phyloP scores from a whole-genome alignment of 2,797 vertebrate species.

The Mus minutoides region DNA sequence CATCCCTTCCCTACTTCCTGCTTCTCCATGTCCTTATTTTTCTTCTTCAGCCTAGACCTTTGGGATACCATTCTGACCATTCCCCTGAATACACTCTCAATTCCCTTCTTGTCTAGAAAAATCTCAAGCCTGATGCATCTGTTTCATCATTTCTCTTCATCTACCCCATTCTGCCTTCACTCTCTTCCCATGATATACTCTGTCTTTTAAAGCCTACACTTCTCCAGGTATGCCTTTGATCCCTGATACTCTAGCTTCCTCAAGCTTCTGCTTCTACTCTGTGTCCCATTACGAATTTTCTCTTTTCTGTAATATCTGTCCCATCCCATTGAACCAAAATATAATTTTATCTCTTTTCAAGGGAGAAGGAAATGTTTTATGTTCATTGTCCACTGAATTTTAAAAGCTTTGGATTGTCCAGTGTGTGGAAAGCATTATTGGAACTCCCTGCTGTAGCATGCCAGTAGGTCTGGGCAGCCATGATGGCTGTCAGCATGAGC shows the following conservation, averaged over 20 bases:
- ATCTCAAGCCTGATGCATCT: not conserved
- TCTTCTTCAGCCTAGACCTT: not conserved
- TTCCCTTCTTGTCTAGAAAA: constrained; percentile 20
- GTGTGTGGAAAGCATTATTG: not conserved
- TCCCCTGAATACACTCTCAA: not conserved
- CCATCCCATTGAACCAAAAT: not conserved
- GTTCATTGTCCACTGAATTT: not conserved
- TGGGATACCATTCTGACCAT: not conserved
- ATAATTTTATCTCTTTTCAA: constrained; percentile 55
- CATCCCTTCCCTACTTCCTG: not conserved
- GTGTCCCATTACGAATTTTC: not conserved
- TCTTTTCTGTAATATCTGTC: not conserved
- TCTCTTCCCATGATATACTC: not conserved
- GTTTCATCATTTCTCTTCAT: too few relatives aligned
- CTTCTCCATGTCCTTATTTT: not conserved
- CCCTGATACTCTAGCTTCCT: not conserved
- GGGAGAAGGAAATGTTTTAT: not conserved
- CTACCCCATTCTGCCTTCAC: too few relatives aligned
- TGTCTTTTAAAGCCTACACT: not conserved
- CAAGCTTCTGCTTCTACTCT: not conserved
- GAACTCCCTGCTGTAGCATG: not conserved
- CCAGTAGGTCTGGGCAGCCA: not conserved
- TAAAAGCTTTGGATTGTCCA: not conserved
- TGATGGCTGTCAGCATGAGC: not conserved
- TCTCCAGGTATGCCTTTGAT: not conserved